phyloP scores from a whole-genome alignment of 2,113 vertebrate species.

The Alexandromys fortis region DNA sequence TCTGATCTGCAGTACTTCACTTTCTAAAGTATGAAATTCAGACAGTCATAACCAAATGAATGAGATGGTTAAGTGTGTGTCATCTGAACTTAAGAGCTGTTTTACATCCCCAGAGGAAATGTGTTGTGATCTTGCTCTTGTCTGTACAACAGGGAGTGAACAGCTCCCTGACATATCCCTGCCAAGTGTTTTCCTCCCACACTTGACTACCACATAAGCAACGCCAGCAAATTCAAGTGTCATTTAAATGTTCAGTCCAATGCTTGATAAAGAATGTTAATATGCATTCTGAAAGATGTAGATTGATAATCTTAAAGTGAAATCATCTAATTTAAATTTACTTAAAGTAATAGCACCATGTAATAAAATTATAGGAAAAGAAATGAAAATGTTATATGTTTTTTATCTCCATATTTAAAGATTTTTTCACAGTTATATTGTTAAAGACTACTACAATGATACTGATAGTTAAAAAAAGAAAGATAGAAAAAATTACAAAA shows the following conservation, averaged over 20 bases:
- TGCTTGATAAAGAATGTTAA: not conserved
- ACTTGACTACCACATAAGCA: not conserved
- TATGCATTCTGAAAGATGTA: not conserved
- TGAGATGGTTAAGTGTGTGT: not conserved
- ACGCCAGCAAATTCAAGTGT: not conserved
- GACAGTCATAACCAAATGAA: not conserved
- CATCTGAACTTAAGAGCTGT: not conserved
- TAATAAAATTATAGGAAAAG: not conserved
- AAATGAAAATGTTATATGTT: not conserved
- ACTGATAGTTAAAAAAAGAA: no score
- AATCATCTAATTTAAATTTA: not conserved
- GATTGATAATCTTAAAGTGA: not conserved
- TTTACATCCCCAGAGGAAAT: not conserved
- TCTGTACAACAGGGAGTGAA: not conserved
- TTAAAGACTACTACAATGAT: not conserved
- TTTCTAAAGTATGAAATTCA: not conserved
- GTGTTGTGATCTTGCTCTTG: not conserved
- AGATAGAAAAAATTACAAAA: not conserved
- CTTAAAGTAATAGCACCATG: not conserved
- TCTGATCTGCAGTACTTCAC: accelerated
- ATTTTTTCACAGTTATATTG: not conserved
- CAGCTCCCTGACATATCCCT: not conserved
- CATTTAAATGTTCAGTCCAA: not conserved
- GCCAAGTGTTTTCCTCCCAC: not conserved
- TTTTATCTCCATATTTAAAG: no score